Evolutionary conservation across 2,888 invertebrate species (phyloP), one percentile per base, ranked within the genome.

Genomic region (Tachystola acroxantha): DNA sequence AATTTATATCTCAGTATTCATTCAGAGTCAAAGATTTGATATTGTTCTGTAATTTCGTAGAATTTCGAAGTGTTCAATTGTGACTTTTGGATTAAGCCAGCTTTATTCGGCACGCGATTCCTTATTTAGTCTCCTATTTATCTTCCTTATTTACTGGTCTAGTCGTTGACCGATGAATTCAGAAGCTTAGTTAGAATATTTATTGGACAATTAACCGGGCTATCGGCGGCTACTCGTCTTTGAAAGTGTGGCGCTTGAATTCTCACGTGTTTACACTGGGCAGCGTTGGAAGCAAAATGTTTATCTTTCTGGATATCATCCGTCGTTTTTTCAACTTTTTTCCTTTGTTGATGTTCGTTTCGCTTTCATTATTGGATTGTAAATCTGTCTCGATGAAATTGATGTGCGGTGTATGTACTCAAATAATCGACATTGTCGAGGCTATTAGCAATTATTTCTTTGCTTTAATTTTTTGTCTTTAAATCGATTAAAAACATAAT

Each of bases 301-400:
- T 77, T 77, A 76, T 59, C 65, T 64, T 51, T 70, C 73, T 74
- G 73, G 69, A 64, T 66, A 72, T 62, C 67, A 64, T 73, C 74
- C 62, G 57, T 69, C 67, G 63, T 61, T 58, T 45, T 42, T 43
- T 38, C 36, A 29, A 36, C 32, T 48, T 50, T 59, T 61, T 58
- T 63, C 57, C 59, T 65, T 72, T 70, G 65, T 71, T 66, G 64
- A 64, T 64, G 61, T 59, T 63, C 61, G 44, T 52, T 58, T 57
- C 49, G 50, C 55, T 62, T 62, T 63, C 61, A 64, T 62, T 65
- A 59, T 62, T 57, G 57, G 54, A 63, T 59, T 64, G 64, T 73
- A 72, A 73, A 72, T 71, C 66, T 66, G 61, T 65, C 62, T 52
- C 51, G 45, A 43, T 45, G 45, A 49, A 53, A 59, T 54, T 54